These are phyloP conservation scores for Polypedilum vanderplanki DNA, from an alignment of 1,140 invertebrate genomes.

Conservation along the genomic window DNA sequence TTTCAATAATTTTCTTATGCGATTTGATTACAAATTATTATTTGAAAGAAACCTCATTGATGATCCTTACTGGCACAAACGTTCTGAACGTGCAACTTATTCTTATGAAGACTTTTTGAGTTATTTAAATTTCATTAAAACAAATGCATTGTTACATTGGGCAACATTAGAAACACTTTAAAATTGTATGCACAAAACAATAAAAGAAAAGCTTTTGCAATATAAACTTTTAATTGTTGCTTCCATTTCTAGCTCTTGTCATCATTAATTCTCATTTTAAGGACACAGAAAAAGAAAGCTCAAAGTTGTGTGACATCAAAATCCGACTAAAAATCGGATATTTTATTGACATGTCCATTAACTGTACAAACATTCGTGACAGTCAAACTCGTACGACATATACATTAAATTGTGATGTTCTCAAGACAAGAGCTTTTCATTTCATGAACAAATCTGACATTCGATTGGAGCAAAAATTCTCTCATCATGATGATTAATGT, in stretches of 20 bases:
- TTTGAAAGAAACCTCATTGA: background rate
- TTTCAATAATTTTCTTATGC: background rate
- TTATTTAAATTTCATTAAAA: background rate
- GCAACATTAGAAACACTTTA: background rate
- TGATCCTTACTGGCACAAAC: background rate
- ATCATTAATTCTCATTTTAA: constrained; percentile 7
- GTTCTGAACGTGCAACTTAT: background rate
- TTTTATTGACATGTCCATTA: constrained; percentile 13
- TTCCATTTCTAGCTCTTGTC: background rate
- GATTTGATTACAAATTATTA: background rate
- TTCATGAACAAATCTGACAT: background rate
- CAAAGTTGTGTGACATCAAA: background rate
- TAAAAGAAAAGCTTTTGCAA: background rate
- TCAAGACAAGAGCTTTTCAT: background rate
- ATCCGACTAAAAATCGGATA: constrained; percentile 1
- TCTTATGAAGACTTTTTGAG: background rate
- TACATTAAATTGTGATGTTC: background rate
- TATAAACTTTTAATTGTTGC: background rate
- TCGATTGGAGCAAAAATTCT: background rate
- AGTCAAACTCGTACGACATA: background rate
- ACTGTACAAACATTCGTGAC: background rate
- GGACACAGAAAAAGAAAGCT: background rate
- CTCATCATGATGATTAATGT: background rate
- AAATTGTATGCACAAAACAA: background rate
- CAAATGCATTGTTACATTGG: background rate